Conservation (phyloP, 2,888 invertebrate genomes). For the Chalcis sispes region DNA sequence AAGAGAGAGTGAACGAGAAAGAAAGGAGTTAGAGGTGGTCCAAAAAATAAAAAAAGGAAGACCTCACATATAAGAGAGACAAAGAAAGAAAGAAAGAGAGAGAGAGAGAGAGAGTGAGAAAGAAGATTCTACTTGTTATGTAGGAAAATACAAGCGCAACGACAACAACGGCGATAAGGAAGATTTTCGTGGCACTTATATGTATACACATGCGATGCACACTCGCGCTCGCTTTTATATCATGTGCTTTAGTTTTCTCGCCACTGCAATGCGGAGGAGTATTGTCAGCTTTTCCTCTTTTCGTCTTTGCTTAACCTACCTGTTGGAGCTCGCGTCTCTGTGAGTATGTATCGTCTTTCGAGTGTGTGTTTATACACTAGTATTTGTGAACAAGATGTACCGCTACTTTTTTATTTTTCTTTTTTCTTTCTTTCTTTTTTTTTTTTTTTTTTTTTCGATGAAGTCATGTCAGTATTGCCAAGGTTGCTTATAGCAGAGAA, state of each 20-base stretch:
- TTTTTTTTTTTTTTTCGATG: too few species aligned
- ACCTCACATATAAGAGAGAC: neutral
- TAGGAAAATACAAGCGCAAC: too few species aligned
- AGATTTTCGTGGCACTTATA: too few species aligned
- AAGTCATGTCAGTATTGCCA: neutral
- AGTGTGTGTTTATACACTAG: neutral
- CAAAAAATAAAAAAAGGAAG: neutral
- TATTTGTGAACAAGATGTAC: neutral
- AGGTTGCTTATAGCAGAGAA: too few species aligned
- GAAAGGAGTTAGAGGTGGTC: neutral
- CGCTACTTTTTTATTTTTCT: neutral
- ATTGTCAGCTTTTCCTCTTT: constrained; percentile 52
- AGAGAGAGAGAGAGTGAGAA: constrained; percentile 1
- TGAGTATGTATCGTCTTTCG: too few species aligned
- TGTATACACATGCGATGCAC: neutral
- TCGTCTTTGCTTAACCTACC: constrained; percentile 65
- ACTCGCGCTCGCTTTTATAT: neutral
- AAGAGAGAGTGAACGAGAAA: neutral
- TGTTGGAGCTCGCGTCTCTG: constrained; percentile 42
- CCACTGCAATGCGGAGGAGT: constrained; percentile 65
- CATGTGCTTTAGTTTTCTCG: neutral
- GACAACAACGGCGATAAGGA: too few species aligned
- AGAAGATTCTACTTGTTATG: neutral
- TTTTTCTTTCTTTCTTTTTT: too few species aligned
- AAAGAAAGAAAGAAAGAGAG: neutral